These are phyloP conservation scores for Epizoanthus scotinus DNA, from an alignment of 92 coral and sea anemone genomes.

Conservation along the genomic window DNA sequence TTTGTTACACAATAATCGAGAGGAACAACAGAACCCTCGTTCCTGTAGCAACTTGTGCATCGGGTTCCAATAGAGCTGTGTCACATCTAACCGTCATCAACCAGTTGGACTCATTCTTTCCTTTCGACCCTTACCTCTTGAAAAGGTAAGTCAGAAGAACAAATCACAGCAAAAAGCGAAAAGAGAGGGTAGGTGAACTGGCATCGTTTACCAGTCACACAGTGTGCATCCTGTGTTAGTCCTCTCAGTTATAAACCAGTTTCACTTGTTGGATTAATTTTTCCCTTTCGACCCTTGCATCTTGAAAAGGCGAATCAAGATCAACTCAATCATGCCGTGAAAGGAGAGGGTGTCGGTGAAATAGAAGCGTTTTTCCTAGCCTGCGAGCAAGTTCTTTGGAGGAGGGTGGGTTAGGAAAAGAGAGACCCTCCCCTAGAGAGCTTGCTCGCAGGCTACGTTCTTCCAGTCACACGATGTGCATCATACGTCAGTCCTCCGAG, in stretches of 20 bases:
- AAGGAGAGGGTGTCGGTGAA: too few relatives aligned
- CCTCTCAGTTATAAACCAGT: slow-evolving; percentile 72
- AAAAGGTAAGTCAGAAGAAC: slow-evolving; percentile 55
- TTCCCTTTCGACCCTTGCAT: slow-evolving; percentile 95
- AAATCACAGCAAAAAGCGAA: too few relatives aligned
- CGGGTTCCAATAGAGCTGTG: slow-evolving; percentile 69
- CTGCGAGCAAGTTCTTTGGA: too few relatives aligned
- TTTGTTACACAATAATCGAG: slow-evolving; percentile 97
- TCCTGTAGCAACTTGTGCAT: slow-evolving; percentile 73
- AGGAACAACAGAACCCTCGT: slow-evolving; percentile 84
- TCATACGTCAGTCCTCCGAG: slow-evolving; percentile 60
- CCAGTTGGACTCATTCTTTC: slow-evolving; percentile 93
- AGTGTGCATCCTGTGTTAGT: slow-evolving; percentile 47
- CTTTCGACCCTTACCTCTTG: slow-evolving; percentile 92
- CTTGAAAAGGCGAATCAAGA: slow-evolving; percentile 66
- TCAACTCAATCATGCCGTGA: too few relatives aligned
- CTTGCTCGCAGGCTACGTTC: too few relatives aligned
- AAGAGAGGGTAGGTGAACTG: too few relatives aligned
- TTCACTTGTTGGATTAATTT: slow-evolving; percentile 73
- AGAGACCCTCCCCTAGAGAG: too few relatives aligned
- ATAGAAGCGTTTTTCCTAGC: too few relatives aligned
- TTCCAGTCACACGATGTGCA: too few relatives aligned
- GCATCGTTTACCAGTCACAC: too few relatives aligned
- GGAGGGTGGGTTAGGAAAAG: too few relatives aligned
- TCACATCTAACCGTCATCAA: slow-evolving; percentile 73